Base-by-base conservation (phyloP, 2,888 invertebrate species). In the Drosophila merina region DNA sequence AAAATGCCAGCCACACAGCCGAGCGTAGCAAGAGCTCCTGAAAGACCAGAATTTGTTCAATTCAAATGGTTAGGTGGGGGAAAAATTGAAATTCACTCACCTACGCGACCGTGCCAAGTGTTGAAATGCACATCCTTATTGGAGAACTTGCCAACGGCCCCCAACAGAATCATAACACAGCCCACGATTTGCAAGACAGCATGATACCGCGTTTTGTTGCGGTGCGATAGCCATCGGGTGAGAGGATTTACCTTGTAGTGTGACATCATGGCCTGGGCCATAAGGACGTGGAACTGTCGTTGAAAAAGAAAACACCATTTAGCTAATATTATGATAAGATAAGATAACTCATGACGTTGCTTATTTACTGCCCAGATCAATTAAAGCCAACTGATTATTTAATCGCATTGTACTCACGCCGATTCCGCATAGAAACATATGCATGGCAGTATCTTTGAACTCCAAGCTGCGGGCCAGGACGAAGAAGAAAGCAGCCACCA, bases 221-320 rank as follows among this genome's bases (percentile, higher is more conserved):
- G 90, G 60, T 91, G 85, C 0, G 91, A 88, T 9, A 91, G 74
- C 69, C 85, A 77, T 26, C 77, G 87, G 7, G 91, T 90, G 42
- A 91, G 40, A 2, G 86, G 85, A 69, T 91, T 91, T 6, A 88
- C 68, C n/a, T 88, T 88, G 57, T 91, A 90, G 71, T 91, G 90
- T 12, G 90, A 90, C 90, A 91, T 90, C 48, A 91, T 72, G 10
- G 90, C 91, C 70, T 91, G 86, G 3, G 91, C 91, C 31, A 87
- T 84, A 7, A 91, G 76, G 30, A 91, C 84, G 67, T 91, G 90
- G 48, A 89, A 91, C 91, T 91, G 57, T 25, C 30, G 71, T 57
- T 20, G 50, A 10, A 52, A 10, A 52, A 68, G 51, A 42, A 28
- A 60, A 56, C 56, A 31, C 14, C 31, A 14, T 20, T 42, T 42